Percentiles rank a stretch among this genome's conserved stretches.
These are phyloP conservation scores for Austrolebias charrua DNA, from an alignment of 2,797 vertebrate genomes.

Conservation along the genomic window DNA sequence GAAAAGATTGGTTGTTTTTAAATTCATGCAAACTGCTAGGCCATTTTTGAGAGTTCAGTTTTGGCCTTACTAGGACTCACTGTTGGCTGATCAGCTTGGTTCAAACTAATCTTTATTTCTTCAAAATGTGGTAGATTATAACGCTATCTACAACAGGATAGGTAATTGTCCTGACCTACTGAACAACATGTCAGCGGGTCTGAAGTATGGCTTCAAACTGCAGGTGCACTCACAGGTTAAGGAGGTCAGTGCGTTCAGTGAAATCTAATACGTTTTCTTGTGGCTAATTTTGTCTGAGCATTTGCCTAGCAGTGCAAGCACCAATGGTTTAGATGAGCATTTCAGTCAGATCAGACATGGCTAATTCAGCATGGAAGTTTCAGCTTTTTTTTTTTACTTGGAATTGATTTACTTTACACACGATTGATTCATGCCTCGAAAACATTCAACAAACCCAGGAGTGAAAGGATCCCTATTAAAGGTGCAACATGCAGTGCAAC, in stretches of 20 bases:
- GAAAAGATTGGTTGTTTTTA: background rate
- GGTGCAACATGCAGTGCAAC: conserved; percentile 7
- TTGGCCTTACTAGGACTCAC: too few species aligned
- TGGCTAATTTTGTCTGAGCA: conserved; percentile 17
- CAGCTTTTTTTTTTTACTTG: conserved; percentile 12
- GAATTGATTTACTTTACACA: background rate
- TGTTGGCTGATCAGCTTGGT: background rate
- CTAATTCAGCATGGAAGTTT: conserved; percentile 9
- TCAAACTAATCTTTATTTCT: background rate
- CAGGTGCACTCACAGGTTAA: conserved; percentile 23
- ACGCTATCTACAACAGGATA: too few species aligned
- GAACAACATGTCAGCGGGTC: background rate
- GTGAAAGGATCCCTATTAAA: background rate
- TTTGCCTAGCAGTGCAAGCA: conserved; percentile 3
- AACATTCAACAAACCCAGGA: background rate
- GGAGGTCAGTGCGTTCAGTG: conserved; percentile 22
- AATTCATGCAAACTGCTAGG: too few species aligned
- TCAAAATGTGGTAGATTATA: background rate
- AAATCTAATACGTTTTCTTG: conserved; percentile 40
- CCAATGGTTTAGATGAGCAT: conserved; percentile 11
- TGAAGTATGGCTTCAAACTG: conserved; percentile 4
- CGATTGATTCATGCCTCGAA: background rate
- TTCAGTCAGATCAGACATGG: conserved; percentile 25
- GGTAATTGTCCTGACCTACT: too few species aligned
- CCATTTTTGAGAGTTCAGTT: too few species aligned